Conservation (phyloP, 2,113 vertebrate species). For the Limanda limanda region DNA sequence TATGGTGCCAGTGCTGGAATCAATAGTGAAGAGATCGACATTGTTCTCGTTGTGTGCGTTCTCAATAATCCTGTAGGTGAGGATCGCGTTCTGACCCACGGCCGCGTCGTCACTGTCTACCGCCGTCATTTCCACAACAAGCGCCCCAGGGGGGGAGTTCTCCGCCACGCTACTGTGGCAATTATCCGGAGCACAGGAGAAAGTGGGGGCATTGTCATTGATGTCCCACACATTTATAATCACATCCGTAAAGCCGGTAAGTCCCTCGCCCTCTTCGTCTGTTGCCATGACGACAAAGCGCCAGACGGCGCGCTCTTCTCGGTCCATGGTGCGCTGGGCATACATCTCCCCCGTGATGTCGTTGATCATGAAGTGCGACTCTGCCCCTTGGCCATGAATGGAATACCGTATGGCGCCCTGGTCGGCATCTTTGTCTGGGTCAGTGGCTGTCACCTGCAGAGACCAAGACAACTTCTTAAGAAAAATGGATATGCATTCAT, state of each 20-base stretch:
- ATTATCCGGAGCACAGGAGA: slow-evolving; percentile 83
- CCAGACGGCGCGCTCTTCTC: slow-evolving; percentile 89
- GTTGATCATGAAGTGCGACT: slow-evolving; percentile 89
- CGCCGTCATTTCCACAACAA: slow-evolving; percentile 89
- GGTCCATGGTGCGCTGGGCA: slow-evolving; percentile 86
- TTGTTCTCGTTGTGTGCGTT: slow-evolving; percentile 67
- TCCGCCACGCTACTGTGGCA: slow-evolving; percentile 87
- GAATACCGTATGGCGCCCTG: slow-evolving; percentile 89
- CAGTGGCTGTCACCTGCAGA: slow-evolving; percentile 87
- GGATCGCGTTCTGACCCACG: slow-evolving; percentile 87
- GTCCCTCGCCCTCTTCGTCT: slow-evolving; percentile 89
- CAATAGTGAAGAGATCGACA: slow-evolving; percentile 83
- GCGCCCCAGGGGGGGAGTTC: slow-evolving; percentile 84
- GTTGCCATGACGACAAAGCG: slow-evolving; percentile 92
- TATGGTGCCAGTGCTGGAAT: slow-evolving; percentile 85
- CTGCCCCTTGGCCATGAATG: slow-evolving; percentile 88
- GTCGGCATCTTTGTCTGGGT: slow-evolving; percentile 88
- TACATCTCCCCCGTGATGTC: slow-evolving; percentile 90
- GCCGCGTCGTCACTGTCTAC: slow-evolving; percentile 87
- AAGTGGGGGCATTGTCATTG: slow-evolving; percentile 88
- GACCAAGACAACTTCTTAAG: slow-evolving; percentile 62
- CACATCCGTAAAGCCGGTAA: slow-evolving; percentile 91
- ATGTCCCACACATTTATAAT: slow-evolving; percentile 92
- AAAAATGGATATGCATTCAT: slow-evolving; percentile 51
- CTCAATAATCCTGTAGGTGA: slow-evolving; percentile 85